Conservation (phyloP, 2,113 vertebrate species). For the Carassius gibelio region DNA sequence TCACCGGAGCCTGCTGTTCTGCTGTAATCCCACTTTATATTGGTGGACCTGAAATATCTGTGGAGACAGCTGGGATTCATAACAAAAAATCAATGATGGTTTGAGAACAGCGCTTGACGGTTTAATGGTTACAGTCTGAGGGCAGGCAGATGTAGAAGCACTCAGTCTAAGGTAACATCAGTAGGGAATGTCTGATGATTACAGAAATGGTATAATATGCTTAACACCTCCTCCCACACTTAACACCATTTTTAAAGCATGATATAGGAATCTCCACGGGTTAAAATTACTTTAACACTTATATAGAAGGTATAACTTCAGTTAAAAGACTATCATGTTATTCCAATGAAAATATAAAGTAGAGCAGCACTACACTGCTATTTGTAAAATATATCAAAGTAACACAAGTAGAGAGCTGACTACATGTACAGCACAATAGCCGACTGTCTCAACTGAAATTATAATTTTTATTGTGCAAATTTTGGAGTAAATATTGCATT, state of each 20-base stretch:
- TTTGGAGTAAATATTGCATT: not conserved
- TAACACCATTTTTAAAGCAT: not conserved
- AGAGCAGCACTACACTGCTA: not conserved
- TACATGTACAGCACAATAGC: not conserved
- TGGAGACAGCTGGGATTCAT: not conserved
- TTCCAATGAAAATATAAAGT: not conserved
- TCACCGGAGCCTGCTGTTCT: not conserved
- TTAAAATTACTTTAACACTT: not conserved
- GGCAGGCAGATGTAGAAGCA: conserved; percentile 28
- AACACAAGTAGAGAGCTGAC: not conserved
- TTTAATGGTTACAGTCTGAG: conserved; percentile 30
- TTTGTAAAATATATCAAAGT: not conserved
- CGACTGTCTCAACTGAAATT: not conserved
- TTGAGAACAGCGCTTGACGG: conserved; percentile 7
- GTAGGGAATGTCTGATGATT: not conserved
- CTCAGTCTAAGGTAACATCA: conserved; percentile 1
- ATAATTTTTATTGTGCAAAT: not conserved
- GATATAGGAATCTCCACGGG: not conserved
- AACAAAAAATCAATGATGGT: conserved; percentile 34
- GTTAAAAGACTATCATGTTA: not conserved
- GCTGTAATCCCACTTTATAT: not conserved
- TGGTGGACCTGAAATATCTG: not conserved
- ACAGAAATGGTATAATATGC: not conserved
- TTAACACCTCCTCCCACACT: not conserved
- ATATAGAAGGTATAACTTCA: too few species aligned